Base-by-base conservation (phyloP, 2,888 invertebrate genomes). In the Meiosimyza platycephala region DNA sequence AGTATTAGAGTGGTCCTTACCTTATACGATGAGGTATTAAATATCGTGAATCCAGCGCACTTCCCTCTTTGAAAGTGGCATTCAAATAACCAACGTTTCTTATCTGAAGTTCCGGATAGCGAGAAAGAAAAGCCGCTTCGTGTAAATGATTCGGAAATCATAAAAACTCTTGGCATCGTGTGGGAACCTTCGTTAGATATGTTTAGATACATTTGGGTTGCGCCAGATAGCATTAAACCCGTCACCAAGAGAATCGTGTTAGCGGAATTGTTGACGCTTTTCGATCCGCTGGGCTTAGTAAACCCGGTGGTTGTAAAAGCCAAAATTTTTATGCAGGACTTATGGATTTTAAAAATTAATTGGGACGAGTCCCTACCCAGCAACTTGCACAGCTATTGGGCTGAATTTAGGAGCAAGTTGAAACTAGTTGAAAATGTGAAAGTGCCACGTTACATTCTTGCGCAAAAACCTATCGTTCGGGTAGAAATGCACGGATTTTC, bases 101-200 rank as follows among this genome's bases (percentile, higher is more conserved):
- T 72, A 13, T 13, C 40, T 7, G 11, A 18, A 50, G 47, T 72
- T 47, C 64, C 71, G 15, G 48, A 50, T 47, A 33, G 47, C 9
- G 68, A 71, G 13, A 48, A 68, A n/a, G 68, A 69, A 33, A 72
- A 74, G 48, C 52, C 72, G 18, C 48, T 71, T 9, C 62, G 67
- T 4, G 22, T 71, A 6, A 74, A 72, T 64, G 72, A 73, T 70
- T 51, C 71, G 12, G 74, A 72, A 18, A 71, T 71, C 18, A 75
- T 69, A 5, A 76, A 75, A 71, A 68, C 72, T 9, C 65, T 74
- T 16, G 74, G 75, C 13, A 72, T 72, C 18, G 68, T 60, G 0
- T 74, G 74, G 76, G 71, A 55, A 54, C 73, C 74, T 67, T 18
- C 52, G 6, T 22, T 52, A 50, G 76, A 76, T 63, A 22, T 55